phyloP scores from a whole-genome alignment of 2,888 invertebrate species.

The Thyatira batis region DNA sequence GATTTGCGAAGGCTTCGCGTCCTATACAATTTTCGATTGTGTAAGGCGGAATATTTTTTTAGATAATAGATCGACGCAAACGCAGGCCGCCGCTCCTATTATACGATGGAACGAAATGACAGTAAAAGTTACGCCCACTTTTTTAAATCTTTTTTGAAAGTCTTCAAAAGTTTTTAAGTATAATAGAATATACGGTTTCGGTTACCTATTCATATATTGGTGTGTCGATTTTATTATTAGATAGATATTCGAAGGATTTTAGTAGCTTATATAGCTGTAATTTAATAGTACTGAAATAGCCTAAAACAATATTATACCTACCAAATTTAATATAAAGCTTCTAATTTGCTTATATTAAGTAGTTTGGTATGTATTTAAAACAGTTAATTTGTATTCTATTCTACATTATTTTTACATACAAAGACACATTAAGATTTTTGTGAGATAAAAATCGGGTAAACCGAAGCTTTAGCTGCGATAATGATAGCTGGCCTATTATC shows the following conservation, averaged over 20 bases:
- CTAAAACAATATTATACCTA: too few relatives aligned
- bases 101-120: constrained; percentile 68
- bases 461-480: constrained; percentile 25
- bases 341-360: not conserved
- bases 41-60: constrained; percentile 49
- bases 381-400: not conserved
- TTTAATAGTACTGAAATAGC: too few relatives aligned
- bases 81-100: constrained; percentile 60
- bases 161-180: constrained; percentile 78
- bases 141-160: constrained; percentile 69
- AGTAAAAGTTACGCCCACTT: constrained; percentile 79
- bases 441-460: constrained; percentile 16
- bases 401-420: not conserved
- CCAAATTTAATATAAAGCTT: not conserved
- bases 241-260: not conserved
- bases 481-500: constrained; percentile 46
- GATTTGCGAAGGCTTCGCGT: constrained; percentile 77
- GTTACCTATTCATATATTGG: too few relatives aligned
- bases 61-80: constrained; percentile 73
- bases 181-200: constrained; percentile 62
- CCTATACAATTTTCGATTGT: constrained; percentile 66
- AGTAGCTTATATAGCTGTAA: not conserved
- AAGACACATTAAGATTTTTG: not conserved
- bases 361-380: not conserved
- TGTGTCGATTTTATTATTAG: not conserved